A percentile compares a stretch with the other conserved stretches of the same genome.
Evolutionary conservation across 2,113 vertebrate species (phyloP).

Genomic region (Cyphomyrus plagiostoma): DNA sequence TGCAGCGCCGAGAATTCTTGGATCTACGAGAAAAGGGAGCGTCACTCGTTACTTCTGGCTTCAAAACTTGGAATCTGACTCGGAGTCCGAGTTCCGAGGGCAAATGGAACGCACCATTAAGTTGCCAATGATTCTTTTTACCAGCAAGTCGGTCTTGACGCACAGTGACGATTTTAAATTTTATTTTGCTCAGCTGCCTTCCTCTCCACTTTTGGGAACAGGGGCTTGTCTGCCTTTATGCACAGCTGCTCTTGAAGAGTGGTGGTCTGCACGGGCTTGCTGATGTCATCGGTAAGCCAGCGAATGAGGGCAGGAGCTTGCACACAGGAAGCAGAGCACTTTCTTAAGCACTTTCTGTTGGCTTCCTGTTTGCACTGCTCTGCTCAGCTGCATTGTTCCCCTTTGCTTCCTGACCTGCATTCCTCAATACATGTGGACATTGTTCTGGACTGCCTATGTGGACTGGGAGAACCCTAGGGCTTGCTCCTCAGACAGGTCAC

Average conservation of each 20-base stretch:
- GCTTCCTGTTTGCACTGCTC: slow-evolving; percentile 57
- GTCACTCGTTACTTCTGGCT: no score
- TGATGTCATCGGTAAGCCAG: not conserved
- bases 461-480: not conserved
- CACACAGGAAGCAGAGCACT: not conserved
- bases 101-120: not conserved
- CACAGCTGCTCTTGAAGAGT: not conserved
- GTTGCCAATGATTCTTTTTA: not conserved
- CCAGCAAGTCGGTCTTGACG: not conserved
- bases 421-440: slow-evolving; percentile 61
- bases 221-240: not conserved
- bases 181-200: not conserved
- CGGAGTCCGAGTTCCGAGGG: no score
- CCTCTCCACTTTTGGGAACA: not conserved
- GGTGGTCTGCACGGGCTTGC: not conserved
- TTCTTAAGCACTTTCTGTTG: slow-evolving; percentile 3
- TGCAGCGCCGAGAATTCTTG: no score
- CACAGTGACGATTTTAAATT: not conserved
- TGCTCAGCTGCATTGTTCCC: slow-evolving; percentile 51
- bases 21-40: no score
- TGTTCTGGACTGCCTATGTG: not conserved
- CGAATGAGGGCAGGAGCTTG: not conserved
- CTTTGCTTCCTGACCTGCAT: slow-evolving; percentile 66
- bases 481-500: not conserved
- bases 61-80: no score